Evolutionary conservation across 1,140 invertebrate species (phyloP).

Genomic region (Oryctes rhinoceros): DNA sequence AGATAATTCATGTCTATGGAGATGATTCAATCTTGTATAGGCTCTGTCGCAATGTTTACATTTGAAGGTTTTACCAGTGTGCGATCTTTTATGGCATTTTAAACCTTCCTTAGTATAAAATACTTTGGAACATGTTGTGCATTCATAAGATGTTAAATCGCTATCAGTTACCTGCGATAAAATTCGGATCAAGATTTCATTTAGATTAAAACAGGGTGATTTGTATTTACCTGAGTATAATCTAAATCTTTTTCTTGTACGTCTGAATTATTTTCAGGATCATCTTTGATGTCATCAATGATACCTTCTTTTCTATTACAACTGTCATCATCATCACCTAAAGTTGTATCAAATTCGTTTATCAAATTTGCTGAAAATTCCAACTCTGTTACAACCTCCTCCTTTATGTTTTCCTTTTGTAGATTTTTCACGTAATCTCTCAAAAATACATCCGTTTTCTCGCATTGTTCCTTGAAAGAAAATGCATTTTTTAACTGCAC

Average conservation of each 20-base stretch:
- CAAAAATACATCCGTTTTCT: slow-evolving; percentile 54
- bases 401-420: slow-evolving; percentile 54
- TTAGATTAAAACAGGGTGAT: not conserved
- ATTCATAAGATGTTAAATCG: slow-evolving; percentile 45
- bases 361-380: not conserved
- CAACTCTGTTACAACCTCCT: slow-evolving; percentile 43
- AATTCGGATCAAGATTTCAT: too few relatives aligned
- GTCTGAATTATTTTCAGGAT: not conserved
- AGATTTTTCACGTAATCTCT: slow-evolving; percentile 53
- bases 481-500: slow-evolving; percentile 55
- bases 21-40: slow-evolving; percentile 55
- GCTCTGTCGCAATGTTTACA: slow-evolving; percentile 57
- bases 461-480: slow-evolving; percentile 55
- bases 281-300: not conserved
- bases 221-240: not conserved
- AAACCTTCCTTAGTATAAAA: slow-evolving; percentile 58
- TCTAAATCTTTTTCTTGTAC: not conserved
- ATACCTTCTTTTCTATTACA: slow-evolving; percentile 14
- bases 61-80: slow-evolving; percentile 52
- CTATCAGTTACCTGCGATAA: slow-evolving; percentile 46
- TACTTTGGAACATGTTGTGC: slow-evolving; percentile 55
- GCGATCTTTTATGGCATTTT: slow-evolving; percentile 55
- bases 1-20: slow-evolving; percentile 55
- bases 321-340: not conserved
- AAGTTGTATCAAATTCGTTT: not conserved